Evolutionary conservation across 2,888 invertebrate species (phyloP).

Genomic region (Chrysolina haemoptera): DNA sequence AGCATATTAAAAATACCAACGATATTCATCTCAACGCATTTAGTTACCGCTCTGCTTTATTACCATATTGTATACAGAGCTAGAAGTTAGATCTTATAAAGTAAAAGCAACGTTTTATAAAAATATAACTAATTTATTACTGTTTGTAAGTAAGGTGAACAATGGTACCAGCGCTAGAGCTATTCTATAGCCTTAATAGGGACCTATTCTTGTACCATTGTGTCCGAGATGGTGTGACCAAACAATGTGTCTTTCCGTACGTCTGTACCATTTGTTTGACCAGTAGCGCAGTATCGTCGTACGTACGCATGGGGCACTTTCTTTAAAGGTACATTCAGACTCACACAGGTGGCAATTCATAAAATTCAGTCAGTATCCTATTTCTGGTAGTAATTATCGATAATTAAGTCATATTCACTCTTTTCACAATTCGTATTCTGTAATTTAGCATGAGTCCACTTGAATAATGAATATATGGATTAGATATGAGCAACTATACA

Average conservation of each 20-base stretch:
- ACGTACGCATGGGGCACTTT: slow-evolving; percentile 1
- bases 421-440: too few species aligned
- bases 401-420: too few species aligned
- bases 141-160: slow-evolving; percentile 59
- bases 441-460: too few species aligned
- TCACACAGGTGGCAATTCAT: too few species aligned
- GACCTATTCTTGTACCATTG: slow-evolving; percentile 61
- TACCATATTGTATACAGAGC: slow-evolving; percentile 61
- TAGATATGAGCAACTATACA: too few species aligned
- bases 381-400: too few species aligned
- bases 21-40: slow-evolving; percentile 60
- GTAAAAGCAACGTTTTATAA: slow-evolving; percentile 57
- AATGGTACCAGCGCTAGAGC: slow-evolving; percentile 59
- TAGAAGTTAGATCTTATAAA: slow-evolving; percentile 59
- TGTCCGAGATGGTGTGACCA: slow-evolving; percentile 60
- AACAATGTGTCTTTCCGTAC: slow-evolving; percentile 57
- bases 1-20: slow-evolving; percentile 55
- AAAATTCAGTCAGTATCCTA: too few species aligned
- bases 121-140: slow-evolving; percentile 63
- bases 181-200: slow-evolving; percentile 58
- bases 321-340: background rate
- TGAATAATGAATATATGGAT: too few species aligned
- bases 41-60: slow-evolving; percentile 59
- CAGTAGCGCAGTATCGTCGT: slow-evolving; percentile 20
- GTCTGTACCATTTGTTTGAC: slow-evolving; percentile 28